Conservation (phyloP, 2,113 vertebrate species). For the Danionella cerebrum region DNA sequence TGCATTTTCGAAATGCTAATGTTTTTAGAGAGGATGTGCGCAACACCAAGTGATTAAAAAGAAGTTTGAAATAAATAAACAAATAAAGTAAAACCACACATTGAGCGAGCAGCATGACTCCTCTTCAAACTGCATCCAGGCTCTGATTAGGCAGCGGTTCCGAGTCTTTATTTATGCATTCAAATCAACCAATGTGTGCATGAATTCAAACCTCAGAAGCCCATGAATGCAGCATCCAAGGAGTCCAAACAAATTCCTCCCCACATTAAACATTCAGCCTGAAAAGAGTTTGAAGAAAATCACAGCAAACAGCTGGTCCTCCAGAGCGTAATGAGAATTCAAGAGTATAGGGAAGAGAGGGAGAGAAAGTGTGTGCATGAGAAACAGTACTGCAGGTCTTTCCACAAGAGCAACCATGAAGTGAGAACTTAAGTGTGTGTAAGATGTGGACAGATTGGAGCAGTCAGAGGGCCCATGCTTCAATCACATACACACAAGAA, state of each 20-base stretch:
- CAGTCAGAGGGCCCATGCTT: conserved; percentile 47
- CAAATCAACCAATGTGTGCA: conserved; percentile 38
- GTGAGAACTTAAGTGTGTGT: conserved; percentile 51
- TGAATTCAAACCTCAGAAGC: conserved; percentile 43
- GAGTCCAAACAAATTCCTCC: conserved; percentile 33
- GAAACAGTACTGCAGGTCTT: conserved; percentile 49
- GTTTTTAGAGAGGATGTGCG: not conserved
- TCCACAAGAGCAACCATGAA: conserved; percentile 54
- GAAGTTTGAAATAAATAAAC: not conserved
- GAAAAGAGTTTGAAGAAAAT: conserved; percentile 44
- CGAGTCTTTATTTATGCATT: conserved; percentile 25
- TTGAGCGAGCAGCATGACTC: not conserved
- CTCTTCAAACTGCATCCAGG: conserved; percentile 9
- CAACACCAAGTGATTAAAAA: not conserved
- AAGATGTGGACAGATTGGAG: conserved; percentile 57
- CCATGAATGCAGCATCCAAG: conserved; percentile 39
- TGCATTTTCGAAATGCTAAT: too few species aligned
- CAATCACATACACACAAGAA: conserved; percentile 28
- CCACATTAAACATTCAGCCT: conserved; percentile 42
- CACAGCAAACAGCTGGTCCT: conserved; percentile 46
- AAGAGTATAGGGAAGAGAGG: conserved; percentile 23
- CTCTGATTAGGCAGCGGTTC: conserved; percentile 11
- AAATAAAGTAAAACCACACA: not conserved
- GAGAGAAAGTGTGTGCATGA: conserved; percentile 9
- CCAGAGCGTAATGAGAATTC: conserved; percentile 50